Conservation (phyloP, 1,140 invertebrate species). For the Cotesia typhae region DNA sequence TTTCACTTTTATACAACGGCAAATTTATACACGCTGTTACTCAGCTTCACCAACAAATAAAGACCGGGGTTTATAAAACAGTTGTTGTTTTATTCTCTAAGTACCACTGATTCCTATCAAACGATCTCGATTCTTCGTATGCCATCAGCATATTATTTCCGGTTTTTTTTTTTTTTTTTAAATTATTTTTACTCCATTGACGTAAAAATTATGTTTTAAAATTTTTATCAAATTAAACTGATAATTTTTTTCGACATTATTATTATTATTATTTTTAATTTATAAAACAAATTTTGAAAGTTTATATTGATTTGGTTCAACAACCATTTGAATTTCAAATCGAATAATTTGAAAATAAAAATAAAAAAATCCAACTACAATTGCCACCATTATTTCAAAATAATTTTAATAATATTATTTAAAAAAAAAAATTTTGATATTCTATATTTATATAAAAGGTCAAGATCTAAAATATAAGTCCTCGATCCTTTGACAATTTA, state of each 20-base stretch:
- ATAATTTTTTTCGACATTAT: background rate
- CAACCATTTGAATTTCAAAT: slow-evolving; percentile 55
- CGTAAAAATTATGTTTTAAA: no score
- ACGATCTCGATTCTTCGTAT: background rate
- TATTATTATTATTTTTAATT: slow-evolving; percentile 7
- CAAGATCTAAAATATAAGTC: background rate
- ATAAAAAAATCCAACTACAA: slow-evolving; percentile 55
- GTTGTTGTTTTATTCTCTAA: background rate
- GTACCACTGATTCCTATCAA: background rate
- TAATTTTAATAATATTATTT: background rate
- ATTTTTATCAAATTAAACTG: background rate
- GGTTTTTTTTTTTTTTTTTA: no score
- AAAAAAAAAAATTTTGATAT: no score
- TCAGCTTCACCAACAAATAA: background rate
- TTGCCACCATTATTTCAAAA: slow-evolving; percentile 50
- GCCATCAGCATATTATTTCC: no score
- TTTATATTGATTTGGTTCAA: slow-evolving; percentile 53
- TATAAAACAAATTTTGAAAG: slow-evolving; percentile 53
- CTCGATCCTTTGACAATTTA: no score
- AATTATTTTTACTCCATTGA: no score
- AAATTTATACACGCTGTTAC: no score
- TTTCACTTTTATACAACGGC: no score
- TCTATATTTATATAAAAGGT: background rate
- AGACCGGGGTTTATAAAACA: background rate
- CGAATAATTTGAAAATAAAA: slow-evolving; percentile 53